Base-by-base conservation (phyloP, 2,888 invertebrate species). In the Agrochola lota region DNA sequence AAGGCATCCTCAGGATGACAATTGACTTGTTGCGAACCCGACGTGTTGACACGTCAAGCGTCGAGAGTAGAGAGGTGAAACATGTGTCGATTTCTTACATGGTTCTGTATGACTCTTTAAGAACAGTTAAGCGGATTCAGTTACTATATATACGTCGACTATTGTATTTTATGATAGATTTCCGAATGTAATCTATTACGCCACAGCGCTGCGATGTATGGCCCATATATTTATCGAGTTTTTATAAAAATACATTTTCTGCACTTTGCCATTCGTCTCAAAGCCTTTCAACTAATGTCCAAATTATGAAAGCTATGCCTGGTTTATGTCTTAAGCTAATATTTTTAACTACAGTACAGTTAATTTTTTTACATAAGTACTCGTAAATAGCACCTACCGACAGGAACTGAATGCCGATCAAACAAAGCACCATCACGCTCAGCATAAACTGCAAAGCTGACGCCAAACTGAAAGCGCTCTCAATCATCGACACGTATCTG, bases 371-470 rank as follows among this genome's bases (percentile, higher is more conserved):
- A 11, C 0, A 20, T 26, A 35, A n/a, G n/a, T n/a, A n/a, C n/a
- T n/a, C n/a, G n/a, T n/a, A n/a, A 35, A 40, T 0, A 49, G 12
- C 57, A 86, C 91, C 83, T 91, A 97, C 97, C 90, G 96, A 96
- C 83, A 97, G 91, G 90, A 97, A 95, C 86, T 96, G 95, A 68
- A 97, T 92, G 73, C 97, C 97, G 59, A 97, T 91, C 81, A 97
- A 91, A 89, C 97, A 97, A 30, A 97, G 94, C 2, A 97, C 96
- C 95, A 96, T 96, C 4, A 95, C 97, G 87, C 97, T 97, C 81
- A 97, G 87, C 97, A 97, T 97, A 85, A 97, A 96, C 88, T 97
- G 97, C 71, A 96, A 90, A 59, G 94, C 96, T 60, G 97, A 96
- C 23, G 96, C 96, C 83, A 96, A 88, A 87, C 96, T 97, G 88